Conservation (phyloP, 2,888 invertebrate species). For the Gandaritis pyraliata region DNA sequence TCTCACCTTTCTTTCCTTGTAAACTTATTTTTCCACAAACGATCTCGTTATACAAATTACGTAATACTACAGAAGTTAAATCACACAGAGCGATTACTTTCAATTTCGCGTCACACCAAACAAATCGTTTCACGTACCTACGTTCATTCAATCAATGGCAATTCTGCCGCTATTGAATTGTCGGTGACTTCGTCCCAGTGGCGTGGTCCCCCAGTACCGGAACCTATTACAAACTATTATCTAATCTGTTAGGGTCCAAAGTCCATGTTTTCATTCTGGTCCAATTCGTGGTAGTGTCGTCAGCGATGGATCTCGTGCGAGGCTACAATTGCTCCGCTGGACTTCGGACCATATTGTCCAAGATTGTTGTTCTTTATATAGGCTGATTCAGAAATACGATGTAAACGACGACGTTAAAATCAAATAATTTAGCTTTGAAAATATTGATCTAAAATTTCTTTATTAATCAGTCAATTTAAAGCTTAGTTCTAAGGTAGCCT, state of each 20-base stretch:
- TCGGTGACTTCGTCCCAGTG: constrained; percentile 26
- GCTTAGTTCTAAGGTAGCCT: too few species aligned
- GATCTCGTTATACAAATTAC: background rate
- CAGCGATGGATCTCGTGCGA: constrained; percentile 51
- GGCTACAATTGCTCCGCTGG: constrained; percentile 60
- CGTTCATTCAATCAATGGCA: constrained; percentile 37
- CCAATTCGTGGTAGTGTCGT: constrained; percentile 51
- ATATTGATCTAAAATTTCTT: too few species aligned
- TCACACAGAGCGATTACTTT: constrained; percentile 32
- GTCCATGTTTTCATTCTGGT: constrained; percentile 56
- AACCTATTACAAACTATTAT: constrained; percentile 18
- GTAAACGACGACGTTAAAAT: background rate
- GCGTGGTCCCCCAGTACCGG: constrained; percentile 24
- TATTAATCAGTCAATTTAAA: too few species aligned
- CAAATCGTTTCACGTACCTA: constrained; percentile 34
- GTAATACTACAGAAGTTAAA: constrained; percentile 16
- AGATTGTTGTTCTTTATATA: constrained; percentile 44
- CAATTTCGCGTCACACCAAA: constrained; percentile 28
- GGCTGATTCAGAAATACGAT: constrained; percentile 40
- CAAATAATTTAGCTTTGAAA: background rate
- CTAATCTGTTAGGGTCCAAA: constrained; percentile 45
- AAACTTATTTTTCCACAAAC: background rate
- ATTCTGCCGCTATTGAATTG: constrained; percentile 31
- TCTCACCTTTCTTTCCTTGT: background rate
- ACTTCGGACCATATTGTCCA: constrained; percentile 66